These are phyloP conservation scores for Theristicus caerulescens DNA, from an alignment of 2,113 vertebrate genomes.

Conservation along the genomic window DNA sequence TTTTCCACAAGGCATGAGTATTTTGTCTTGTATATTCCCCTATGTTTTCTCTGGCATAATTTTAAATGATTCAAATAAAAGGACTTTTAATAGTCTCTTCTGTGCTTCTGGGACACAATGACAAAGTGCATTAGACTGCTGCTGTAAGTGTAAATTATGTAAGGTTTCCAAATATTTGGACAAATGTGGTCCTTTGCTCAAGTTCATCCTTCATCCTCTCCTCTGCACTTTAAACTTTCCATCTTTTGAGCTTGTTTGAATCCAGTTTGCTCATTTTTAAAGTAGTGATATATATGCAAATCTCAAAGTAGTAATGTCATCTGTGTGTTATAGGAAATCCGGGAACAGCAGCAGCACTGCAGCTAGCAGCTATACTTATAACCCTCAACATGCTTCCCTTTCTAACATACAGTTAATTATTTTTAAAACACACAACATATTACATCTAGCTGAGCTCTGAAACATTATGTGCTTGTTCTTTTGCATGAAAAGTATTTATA, in stretches of 20 bases:
- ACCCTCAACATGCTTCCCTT: not conserved
- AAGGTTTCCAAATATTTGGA: not conserved
- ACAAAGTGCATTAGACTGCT: not conserved
- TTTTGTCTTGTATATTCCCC: not conserved
- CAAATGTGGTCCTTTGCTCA: not conserved
- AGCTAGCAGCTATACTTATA: not conserved
- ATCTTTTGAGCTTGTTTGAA: not conserved
- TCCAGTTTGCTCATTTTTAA: not conserved
- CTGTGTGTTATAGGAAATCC: not conserved
- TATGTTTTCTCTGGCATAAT: not conserved
- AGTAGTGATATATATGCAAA: not conserved
- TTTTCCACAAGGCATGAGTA: not conserved
- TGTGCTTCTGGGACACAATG: not conserved
- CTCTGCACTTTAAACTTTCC: not conserved
- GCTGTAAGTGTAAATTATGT: not conserved
- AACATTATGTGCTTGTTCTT: not conserved
- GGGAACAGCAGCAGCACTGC: not conserved
- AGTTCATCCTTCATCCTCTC: not conserved
- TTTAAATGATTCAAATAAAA: not conserved
- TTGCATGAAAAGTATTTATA: not conserved
- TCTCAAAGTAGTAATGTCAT: not conserved
- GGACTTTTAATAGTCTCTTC: not conserved
- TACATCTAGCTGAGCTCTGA: not conserved
- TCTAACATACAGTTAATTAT: not conserved
- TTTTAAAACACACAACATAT: not conserved